A percentile compares a stretch with the other conserved stretches of the same genome.
phyloP scores from a whole-genome alignment of 2,888 invertebrate genomes.

The Heteropelma amictum region DNA sequence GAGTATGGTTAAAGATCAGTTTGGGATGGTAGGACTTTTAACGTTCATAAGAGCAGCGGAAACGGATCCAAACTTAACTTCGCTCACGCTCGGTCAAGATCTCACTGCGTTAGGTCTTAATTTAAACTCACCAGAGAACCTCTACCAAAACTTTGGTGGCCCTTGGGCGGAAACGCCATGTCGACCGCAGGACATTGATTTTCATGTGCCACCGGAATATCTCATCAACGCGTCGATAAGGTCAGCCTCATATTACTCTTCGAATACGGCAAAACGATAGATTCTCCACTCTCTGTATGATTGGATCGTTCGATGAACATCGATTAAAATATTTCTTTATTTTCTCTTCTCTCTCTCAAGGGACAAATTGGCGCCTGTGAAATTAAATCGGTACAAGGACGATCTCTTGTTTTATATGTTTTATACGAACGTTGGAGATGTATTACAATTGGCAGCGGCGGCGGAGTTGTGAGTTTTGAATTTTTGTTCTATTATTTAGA shows the following conservation, averaged over 20 bases:
- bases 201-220: constrained; percentile 98
- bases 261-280: background rate
- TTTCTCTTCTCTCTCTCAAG: constrained; percentile 77
- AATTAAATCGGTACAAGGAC: constrained; percentile 98
- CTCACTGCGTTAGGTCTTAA: constrained; percentile 98
- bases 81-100: constrained; percentile 98
- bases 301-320: background rate
- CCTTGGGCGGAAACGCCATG: constrained; percentile 99
- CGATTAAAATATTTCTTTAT: too few relatives aligned
- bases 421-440: constrained; percentile 99
- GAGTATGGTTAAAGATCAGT: constrained; percentile 99
- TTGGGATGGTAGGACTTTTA: constrained; percentile 98
- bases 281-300: background rate
- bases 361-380: constrained; percentile 96
- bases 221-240: constrained; percentile 97
- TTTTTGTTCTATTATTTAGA: background rate
- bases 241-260: too few relatives aligned
- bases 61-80: constrained; percentile 97
- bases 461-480: constrained; percentile 91
- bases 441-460: constrained; percentile 98
- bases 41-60: constrained; percentile 99
- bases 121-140: constrained; percentile 97
- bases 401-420: constrained; percentile 99
- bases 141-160: constrained; percentile 99
- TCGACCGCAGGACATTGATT: constrained; percentile 99